Conservation (phyloP, 2,797 vertebrate genomes). For the Pelobates cultripes region DNA sequence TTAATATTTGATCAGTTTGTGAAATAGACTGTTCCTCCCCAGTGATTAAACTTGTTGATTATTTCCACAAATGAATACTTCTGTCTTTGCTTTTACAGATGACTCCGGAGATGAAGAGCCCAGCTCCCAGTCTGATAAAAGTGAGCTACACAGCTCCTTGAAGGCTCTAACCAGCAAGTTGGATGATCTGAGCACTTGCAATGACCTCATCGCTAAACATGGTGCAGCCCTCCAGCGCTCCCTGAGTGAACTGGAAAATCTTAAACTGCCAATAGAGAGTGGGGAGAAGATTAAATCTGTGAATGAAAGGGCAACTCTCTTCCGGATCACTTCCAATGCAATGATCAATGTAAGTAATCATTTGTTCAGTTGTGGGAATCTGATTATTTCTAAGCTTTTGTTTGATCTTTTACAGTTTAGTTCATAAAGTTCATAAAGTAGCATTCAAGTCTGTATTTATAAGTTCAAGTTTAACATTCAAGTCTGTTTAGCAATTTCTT, state of each 20-base stretch:
- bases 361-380: too few relatives aligned
- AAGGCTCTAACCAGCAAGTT: constrained; percentile 90
- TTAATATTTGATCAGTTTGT: too few relatives aligned
- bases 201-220: constrained; percentile 94
- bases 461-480: too few relatives aligned
- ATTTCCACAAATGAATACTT: not conserved
- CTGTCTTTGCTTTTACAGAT: constrained; percentile 73
- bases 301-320: constrained; percentile 93
- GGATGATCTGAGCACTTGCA: constrained; percentile 93
- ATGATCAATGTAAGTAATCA: constrained; percentile 93
- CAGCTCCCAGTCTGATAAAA: constrained; percentile 86
- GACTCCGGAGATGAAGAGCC: constrained; percentile 95
- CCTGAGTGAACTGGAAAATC: constrained; percentile 90
- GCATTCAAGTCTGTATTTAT: too few relatives aligned
- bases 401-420: too few relatives aligned
- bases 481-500: too few relatives aligned
- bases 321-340: constrained; percentile 99
- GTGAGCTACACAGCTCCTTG: constrained; percentile 87
- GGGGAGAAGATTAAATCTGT: constrained; percentile 93
- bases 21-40: too few relatives aligned
- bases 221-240: constrained; percentile 94
- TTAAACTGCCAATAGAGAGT: constrained; percentile 84
- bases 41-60: not conserved
- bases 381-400: too few relatives aligned
- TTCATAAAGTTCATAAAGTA: too few relatives aligned